Base-by-base conservation (phyloP, 2,888 invertebrate species). In the Caenorhabditis uteleia region DNA sequence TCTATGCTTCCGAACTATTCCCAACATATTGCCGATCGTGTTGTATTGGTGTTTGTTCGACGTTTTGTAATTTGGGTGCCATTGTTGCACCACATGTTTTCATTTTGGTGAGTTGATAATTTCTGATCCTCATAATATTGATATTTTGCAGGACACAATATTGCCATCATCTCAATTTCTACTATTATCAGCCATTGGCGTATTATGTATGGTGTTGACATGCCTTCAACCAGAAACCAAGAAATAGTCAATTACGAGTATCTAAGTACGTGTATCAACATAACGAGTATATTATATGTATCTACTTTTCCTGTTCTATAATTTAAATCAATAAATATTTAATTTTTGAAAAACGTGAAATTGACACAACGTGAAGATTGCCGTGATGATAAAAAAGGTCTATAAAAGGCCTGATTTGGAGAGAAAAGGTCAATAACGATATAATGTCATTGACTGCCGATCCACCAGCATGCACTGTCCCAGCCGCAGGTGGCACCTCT, bases 371-470 rank as follows among this genome's bases (percentile, higher is more conserved):
- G n/a, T n/a, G n/a, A n/a, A n/a, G n/a, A n/a, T n/a, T n/a, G n/a
- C n/a, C n/a, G n/a, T n/a, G n/a, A n/a, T n/a, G n/a, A n/a, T n/a
- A n/a, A n/a, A n/a, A n/a, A n/a, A n/a, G n/a, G n/a, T n/a, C n/a
- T n/a, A n/a, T n/a, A n/a, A n/a, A n/a, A n/a, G n/a, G n/a, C n/a
- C n/a, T n/a, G n/a, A n/a, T n/a, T n/a, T n/a, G n/a, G n/a, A n/a
- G n/a, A n/a, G n/a, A n/a, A n/a, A n/a, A n/a, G n/a, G n/a, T n/a
- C n/a, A n/a, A n/a, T n/a, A n/a, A n/a, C n/a, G n/a, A n/a, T n/a
- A n/a, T n/a, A n/a, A 64, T 64, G 64, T 64, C 72, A 38, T 55
- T 69, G 46, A 64, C 68, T 31, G 66, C 53, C 46, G 71, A 71
- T 59, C 71, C 71, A 40, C 58, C 71, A 44, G 62, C 59, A 49